Percentiles rank a stretch among this genome's conserved stretches.
phyloP scores from a whole-genome alignment of 2,113 vertebrate genomes.

The Etheostoma cragini region DNA sequence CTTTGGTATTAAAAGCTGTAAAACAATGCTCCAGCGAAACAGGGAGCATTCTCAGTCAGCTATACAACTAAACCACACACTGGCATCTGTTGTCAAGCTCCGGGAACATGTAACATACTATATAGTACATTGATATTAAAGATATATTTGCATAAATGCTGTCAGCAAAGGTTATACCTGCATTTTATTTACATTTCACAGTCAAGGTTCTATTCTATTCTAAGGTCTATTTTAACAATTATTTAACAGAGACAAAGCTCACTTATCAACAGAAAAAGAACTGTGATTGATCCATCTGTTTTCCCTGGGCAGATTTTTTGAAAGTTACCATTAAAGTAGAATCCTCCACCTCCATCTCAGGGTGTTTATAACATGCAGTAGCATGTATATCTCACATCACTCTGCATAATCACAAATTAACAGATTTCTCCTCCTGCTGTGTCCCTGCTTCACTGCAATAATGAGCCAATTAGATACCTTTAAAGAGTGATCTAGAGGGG shows the following conservation, averaged over 20 bases:
- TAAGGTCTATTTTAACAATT: no score
- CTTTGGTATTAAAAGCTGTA: not conserved
- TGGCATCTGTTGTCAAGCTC: not conserved
- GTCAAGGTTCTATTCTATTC: no score
- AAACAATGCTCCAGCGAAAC: not conserved
- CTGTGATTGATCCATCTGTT: no score
- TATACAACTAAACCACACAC: not conserved
- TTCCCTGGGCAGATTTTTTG: no score
- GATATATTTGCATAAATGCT: no score
- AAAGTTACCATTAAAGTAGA: no score
- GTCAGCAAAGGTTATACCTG: no score
- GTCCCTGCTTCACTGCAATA: slow-evolving; percentile 6
- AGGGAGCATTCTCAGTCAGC: not conserved
- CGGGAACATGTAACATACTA: not conserved
- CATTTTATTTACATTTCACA: no score
- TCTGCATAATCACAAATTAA: slow-evolving; percentile 19
- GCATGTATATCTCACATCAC: not conserved
- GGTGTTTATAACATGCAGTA: not conserved
- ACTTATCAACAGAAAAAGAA: no score
- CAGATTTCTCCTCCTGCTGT: not conserved
- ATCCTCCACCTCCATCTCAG: not conserved
- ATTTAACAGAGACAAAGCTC: no score
- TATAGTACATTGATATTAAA: not conserved
- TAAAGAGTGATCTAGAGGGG: not conserved
- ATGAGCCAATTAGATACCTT: slow-evolving; percentile 48